Base-by-base conservation (phyloP, 2,797 vertebrate genomes). In the Chaenodraco wilsoni region DNA sequence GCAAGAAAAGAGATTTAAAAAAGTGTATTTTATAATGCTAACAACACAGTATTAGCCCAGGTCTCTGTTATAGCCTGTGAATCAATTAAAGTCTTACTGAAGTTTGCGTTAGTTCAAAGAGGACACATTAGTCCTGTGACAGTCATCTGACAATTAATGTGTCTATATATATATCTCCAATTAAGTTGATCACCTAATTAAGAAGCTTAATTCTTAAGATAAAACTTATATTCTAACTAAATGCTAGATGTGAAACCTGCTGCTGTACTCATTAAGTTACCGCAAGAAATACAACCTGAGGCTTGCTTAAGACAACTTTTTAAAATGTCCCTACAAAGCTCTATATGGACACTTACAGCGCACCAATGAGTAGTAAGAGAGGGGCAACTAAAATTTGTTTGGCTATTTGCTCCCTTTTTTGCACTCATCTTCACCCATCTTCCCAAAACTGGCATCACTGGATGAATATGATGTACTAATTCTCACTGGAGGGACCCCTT, bases 331-430 rank as follows among this genome's bases (percentile, higher is more conserved):
- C 75, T 43, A 51, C 40, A 72, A 77, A 64, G 44, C 31, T 50
- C 52, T 5, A 12, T 59, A 70, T 14, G 65, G 67, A 71, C 43
- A 40, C 37, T 61, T 45, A 3, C 33, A 61, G 33, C 66, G 45
- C 68, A 61, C 65, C 16, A 12, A 27, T 3, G 52, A 64, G 19
- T 76, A 51, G 46, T 60, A 69, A 72, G 7, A 27, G 45, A 74
- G 55, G 67, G 61, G 46, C 65, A 79, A 51, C 44, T 69, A 73
- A 48, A 73, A 52, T 52, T 17, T 51, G 73, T 79, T 68, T 81
- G 63, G 73, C 27, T 72, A 79, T 84, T 79, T 81, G 48, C 73
- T 77, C 51, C 51, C 66, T 83, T 82, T 90, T 89, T 68, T 71
- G 51, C 79, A 84, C 78, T 83, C 79, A 57, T 79, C 66, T 69